A percentile compares a stretch with the other conserved stretches of the same genome.
These are phyloP conservation scores for Dioctria linearis DNA, from an alignment of 2,888 invertebrate species.

Conservation along the genomic window DNA sequence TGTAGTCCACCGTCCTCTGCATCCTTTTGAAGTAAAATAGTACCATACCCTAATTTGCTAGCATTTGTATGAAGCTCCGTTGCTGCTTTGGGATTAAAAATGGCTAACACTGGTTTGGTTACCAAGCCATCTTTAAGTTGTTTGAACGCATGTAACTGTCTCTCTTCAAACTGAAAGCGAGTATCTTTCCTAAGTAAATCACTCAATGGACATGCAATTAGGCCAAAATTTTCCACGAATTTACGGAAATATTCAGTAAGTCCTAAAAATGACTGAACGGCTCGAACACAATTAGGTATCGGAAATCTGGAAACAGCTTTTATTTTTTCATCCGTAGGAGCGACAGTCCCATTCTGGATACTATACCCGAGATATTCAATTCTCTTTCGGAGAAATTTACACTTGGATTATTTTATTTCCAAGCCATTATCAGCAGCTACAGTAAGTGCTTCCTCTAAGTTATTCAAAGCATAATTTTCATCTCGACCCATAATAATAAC, in stretches of 20 bases:
- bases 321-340: neutral
- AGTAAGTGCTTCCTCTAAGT: no score
- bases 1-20: no score
- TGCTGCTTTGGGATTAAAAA: no score
- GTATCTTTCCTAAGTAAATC: neutral
- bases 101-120: no score
- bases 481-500: neutral
- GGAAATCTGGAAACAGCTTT: neutral
- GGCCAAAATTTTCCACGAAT: neutral
- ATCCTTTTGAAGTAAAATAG: no score
- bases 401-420: neutral
- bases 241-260: conserved; percentile 13
- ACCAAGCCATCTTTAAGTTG: neutral
- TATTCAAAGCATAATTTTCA: no score
- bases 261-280: neutral
- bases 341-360: neutral
- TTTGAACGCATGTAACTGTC: neutral
- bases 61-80: no score
- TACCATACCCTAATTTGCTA: no score
- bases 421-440: no score
- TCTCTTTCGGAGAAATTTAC: no score
- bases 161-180: neutral
- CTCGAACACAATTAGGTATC: no score
- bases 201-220: neutral
- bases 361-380: neutral